Conservation (phyloP, 2,888 invertebrate genomes). For the Lymantria dispar region DNA sequence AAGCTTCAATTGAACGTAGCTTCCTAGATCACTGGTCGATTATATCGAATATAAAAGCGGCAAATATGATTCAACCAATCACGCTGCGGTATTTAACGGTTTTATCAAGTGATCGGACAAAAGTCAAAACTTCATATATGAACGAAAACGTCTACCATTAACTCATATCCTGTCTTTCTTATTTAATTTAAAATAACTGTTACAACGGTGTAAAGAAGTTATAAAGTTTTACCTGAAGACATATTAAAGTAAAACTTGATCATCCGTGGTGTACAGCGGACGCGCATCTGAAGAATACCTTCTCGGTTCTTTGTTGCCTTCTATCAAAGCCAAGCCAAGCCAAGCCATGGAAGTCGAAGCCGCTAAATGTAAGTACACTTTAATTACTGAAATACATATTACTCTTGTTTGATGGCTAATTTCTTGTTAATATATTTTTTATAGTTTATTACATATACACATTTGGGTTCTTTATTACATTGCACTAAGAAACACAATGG, state of each 20-base stretch:
- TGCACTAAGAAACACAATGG: no score
- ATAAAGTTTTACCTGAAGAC: constrained; percentile 35
- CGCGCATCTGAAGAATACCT: constrained; percentile 31
- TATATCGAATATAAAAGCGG: constrained; percentile 50
- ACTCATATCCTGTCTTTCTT: constrained; percentile 51
- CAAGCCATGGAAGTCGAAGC: constrained; percentile 68
- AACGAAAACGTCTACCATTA: constrained; percentile 42
- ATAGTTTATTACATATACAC: no score
- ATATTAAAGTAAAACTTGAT: constrained; percentile 38
- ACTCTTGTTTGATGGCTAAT: no score
- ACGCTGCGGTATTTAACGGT: constrained; percentile 41
- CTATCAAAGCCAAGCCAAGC: constrained; percentile 23
- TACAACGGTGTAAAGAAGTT: constrained; percentile 50
- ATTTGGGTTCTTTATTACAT: no score
- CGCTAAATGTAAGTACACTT: constrained; percentile 62
- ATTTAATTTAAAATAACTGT: constrained; percentile 57
- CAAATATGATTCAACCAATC: constrained; percentile 68
- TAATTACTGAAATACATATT: neutral
- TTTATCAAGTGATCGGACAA: constrained; percentile 46
- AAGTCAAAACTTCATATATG: constrained; percentile 33
- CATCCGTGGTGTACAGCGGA: constrained; percentile 44
- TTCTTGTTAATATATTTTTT: no score
- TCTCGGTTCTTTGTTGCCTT: constrained; percentile 27
- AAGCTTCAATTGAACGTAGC: constrained; percentile 31
- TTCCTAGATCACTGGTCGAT: constrained; percentile 54